Evolutionary conservation across 2,113 vertebrate species (phyloP).

Genomic region (Rousettus leschenaultii): DNA sequence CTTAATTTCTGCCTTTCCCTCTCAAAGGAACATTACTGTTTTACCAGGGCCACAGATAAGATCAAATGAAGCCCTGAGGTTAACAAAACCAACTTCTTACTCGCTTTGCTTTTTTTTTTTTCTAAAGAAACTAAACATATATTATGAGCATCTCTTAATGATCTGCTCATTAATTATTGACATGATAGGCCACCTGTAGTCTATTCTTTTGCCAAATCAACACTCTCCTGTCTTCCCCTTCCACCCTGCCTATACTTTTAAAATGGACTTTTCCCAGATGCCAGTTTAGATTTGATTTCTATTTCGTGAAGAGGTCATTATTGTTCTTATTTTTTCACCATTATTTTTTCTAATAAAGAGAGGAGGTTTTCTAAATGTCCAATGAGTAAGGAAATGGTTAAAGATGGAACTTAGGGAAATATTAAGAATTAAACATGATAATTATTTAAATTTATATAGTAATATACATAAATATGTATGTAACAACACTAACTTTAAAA

Average conservation of each 20-base stretch:
- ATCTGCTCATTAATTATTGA: background rate
- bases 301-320: background rate
- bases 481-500: background rate
- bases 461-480: background rate
- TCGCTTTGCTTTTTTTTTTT: background rate
- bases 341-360: background rate
- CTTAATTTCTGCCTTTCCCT: slow-evolving; percentile 38
- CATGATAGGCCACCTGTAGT: background rate
- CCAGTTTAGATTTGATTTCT: background rate
- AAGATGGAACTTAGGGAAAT: background rate
- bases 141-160: background rate
- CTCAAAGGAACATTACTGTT: background rate
- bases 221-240: background rate
- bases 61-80: slow-evolving; percentile 13
- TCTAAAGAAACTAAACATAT: slow-evolving; percentile 3
- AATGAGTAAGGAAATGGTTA: background rate
- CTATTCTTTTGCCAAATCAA: background rate
- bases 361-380: background rate
- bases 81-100: slow-evolving; percentile 33
- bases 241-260: background rate
- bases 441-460: background rate
- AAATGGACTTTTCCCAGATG: background rate
- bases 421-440: background rate
- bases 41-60: background rate
- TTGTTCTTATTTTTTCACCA: background rate